phyloP scores from a whole-genome alignment of 2,797 vertebrate species.

The Oryzias sinensis region DNA sequence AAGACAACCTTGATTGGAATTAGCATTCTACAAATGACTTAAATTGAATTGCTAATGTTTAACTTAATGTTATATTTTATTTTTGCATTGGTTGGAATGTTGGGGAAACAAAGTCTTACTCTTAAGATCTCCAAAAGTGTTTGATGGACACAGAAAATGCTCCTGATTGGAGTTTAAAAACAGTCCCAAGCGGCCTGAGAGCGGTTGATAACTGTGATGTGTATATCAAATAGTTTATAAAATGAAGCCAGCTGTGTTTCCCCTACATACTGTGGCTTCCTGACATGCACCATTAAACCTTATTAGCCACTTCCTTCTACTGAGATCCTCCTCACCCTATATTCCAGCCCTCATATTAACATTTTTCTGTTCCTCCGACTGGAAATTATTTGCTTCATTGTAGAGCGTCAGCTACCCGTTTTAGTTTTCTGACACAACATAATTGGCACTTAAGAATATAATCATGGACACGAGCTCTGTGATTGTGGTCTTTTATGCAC shows the following conservation, averaged over 20 bases:
- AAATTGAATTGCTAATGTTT: too few species aligned
- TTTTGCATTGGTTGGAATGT: too few species aligned
- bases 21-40: too few species aligned
- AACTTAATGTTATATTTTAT: too few species aligned
- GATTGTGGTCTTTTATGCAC: constrained; percentile 91
- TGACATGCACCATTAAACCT: constrained; percentile 99
- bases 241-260: constrained; percentile 99
- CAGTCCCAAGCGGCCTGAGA: constrained; percentile 92
- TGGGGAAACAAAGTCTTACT: too few species aligned
- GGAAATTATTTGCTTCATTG: constrained; percentile 99
- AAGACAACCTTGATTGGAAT: too few species aligned
- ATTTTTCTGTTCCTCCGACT: constrained; percentile 98
- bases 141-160: constrained; percentile 81
- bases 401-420: constrained; percentile 95
- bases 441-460: constrained; percentile 99
- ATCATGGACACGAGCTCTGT: constrained; percentile 90
- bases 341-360: constrained; percentile 98
- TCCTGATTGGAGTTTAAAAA: constrained; percentile 87
- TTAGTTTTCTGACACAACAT: constrained; percentile 93
- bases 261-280: constrained; percentile 98
- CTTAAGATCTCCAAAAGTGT: constrained; percentile 79
- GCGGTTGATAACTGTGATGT: constrained; percentile 97
- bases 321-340: constrained; percentile 92
- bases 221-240: constrained; percentile 99
- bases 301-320: constrained; percentile 99